phyloP scores from a whole-genome alignment of 2,888 invertebrate species.

The Chymomyza fuscimana region DNA sequence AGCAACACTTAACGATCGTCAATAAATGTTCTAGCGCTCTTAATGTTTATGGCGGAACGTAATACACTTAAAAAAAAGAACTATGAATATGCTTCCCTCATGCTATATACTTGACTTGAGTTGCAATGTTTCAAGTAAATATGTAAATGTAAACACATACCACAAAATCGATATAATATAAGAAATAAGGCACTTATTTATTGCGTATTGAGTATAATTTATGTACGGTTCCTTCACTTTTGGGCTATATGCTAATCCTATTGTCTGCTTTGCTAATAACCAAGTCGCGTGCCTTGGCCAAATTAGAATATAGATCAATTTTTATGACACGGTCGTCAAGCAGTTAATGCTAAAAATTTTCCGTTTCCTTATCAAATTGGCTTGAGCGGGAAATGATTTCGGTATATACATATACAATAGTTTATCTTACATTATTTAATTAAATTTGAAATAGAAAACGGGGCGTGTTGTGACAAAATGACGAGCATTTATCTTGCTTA shows the following conservation, averaged over 20 bases:
- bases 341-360: slow-evolving; percentile 4
- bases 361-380: slow-evolving; percentile 49
- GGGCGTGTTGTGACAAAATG: slow-evolving; percentile 45
- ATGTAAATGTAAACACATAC: neutral
- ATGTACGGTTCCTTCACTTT: slow-evolving; percentile 14
- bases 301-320: slow-evolving; percentile 63
- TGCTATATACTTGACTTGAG: neutral
- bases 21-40: slow-evolving; percentile 41
- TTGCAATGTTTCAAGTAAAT: neutral
- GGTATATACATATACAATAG: slow-evolving; percentile 11
- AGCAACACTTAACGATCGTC: slow-evolving; percentile 39
- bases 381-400: slow-evolving; percentile 31
- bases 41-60: slow-evolving; percentile 63
- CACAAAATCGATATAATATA: neutral
- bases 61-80: slow-evolving; percentile 32
- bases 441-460: slow-evolving; percentile 48
- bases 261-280: slow-evolving; percentile 18
- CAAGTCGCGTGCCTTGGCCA: slow-evolving; percentile 54
- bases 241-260: no score
- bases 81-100: no score
- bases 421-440: slow-evolving; percentile 47
- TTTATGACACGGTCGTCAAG: slow-evolving; percentile 43
- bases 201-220: slow-evolving; percentile 33
- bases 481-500: neutral
- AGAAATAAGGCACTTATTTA: neutral